phyloP scores from a whole-genome alignment of 2,113 vertebrate genomes.

The Sylvietta virens region DNA sequence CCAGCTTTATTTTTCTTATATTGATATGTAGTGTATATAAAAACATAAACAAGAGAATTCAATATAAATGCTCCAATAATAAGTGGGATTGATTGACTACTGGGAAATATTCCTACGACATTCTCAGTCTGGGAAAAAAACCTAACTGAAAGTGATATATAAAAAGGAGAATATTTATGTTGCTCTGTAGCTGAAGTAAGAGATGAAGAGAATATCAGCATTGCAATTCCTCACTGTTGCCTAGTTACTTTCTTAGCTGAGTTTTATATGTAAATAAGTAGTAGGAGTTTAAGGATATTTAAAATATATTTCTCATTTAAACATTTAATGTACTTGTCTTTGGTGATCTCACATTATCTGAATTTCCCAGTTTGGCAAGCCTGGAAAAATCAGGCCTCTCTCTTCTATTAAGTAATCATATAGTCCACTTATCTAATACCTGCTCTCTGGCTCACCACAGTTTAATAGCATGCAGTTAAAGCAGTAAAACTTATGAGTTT shows the following conservation, averaged over 20 bases:
- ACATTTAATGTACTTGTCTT: neutral
- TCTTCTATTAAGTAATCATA: neutral
- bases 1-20: neutral
- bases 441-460: neutral
- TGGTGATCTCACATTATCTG: neutral
- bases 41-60: neutral
- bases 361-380: neutral
- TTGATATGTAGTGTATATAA: neutral
- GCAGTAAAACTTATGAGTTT: neutral
- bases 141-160: neutral
- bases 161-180: neutral
- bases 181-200: neutral
- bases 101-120: neutral
- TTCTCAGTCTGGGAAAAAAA: neutral
- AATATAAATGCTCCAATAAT: neutral
- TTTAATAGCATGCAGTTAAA: neutral
- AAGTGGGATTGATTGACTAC: neutral
- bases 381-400: neutral
- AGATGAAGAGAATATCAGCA: neutral
- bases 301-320: neutral
- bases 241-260: neutral
- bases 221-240: neutral
- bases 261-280: neutral
- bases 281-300: neutral
- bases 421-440: neutral